Percentiles rank a stretch among this genome's conserved stretches.
Evolutionary conservation across 2,888 invertebrate species (phyloP).

Genomic region (Macrophya annulata): DNA sequence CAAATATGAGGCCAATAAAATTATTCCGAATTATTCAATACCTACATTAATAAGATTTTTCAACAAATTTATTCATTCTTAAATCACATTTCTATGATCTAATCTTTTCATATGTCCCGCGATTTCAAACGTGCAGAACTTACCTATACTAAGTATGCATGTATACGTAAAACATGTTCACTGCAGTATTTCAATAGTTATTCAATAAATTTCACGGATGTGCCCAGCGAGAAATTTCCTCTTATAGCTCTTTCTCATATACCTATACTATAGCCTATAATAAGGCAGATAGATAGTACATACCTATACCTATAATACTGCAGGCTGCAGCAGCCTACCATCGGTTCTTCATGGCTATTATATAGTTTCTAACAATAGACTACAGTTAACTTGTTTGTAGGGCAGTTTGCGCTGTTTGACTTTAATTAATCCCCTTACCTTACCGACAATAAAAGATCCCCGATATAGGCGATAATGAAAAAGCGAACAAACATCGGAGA

Average conservation of each 20-base stretch:
- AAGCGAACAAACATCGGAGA: slow-evolving; percentile 67
- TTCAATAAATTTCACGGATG: slow-evolving; percentile 32
- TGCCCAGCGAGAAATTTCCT: neutral
- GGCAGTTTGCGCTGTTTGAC: slow-evolving; percentile 73
- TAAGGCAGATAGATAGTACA: neutral
- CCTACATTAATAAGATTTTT: too few relatives aligned
- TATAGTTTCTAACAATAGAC: slow-evolving; percentile 62
- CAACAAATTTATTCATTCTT: neutral
- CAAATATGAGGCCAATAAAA: too few relatives aligned
- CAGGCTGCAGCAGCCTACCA: neutral
- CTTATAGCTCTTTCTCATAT: neutral
- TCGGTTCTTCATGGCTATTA: slow-evolving; percentile 22
- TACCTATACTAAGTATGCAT: neutral
- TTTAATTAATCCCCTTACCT: slow-evolving; percentile 72
- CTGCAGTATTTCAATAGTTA: neutral
- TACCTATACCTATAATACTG: neutral
- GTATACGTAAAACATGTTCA: too few relatives aligned
- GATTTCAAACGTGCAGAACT: neutral
- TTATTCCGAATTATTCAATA: too few relatives aligned
- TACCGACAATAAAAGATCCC: slow-evolving; percentile 66
- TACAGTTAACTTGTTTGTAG: slow-evolving; percentile 70
- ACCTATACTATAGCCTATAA: neutral
- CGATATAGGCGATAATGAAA: slow-evolving; percentile 67
- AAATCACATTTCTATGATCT: neutral
- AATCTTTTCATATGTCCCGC: neutral